Evolutionary conservation across 2,113 vertebrate species (phyloP), one percentile per base, ranked within the genome.

Genomic region (Stigmatopora argus): DNA sequence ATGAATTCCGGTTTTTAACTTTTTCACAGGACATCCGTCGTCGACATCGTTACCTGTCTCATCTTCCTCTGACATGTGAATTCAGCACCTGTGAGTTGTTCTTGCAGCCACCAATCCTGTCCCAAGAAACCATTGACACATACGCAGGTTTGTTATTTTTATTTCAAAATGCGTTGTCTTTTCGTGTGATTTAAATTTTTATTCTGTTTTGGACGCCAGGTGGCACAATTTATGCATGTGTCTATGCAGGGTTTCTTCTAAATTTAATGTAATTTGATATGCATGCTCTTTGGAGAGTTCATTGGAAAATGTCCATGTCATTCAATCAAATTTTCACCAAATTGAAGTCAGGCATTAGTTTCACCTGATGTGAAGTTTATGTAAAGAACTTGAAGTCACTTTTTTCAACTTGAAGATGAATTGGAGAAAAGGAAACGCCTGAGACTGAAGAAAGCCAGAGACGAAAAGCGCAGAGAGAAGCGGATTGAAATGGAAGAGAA

Each of bases 401-500:
- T 63, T 68, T 61, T 10, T 7, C 2, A 58, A 47, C 19, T 38
- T 41, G 60, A 46, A 98, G 96, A 96, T 83, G 96, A 98, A 72
- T 90, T 99, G 74, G 95, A 99, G 79, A 98, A 94, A 85, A 91
- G 96, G 80, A 95, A 90, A 71, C 94, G 91, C 17, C 87, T 94
- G 14, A 92, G 96, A 71, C 95, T 96, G 88, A 96, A 97, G 87
- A 99, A 98, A 61, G 94, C 88, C 5, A 93, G 95, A 6, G 96
- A 99, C 69, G 97, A 99, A 48, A 93, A 93, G 11, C 93, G 97
- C 31, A 88, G 96, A 4, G 97, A 99, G 70, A 94, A 90, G 69
- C 91, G 95, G 38, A 99, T 99, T 78, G 96, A 99, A 79, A 94
- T 99, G 0, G 97, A 99, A 73, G 97, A 99, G 73, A 98, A 97